Evolutionary conservation across 2,888 invertebrate species (phyloP).

Genomic region (Leptinotarsa rubiginosa): DNA sequence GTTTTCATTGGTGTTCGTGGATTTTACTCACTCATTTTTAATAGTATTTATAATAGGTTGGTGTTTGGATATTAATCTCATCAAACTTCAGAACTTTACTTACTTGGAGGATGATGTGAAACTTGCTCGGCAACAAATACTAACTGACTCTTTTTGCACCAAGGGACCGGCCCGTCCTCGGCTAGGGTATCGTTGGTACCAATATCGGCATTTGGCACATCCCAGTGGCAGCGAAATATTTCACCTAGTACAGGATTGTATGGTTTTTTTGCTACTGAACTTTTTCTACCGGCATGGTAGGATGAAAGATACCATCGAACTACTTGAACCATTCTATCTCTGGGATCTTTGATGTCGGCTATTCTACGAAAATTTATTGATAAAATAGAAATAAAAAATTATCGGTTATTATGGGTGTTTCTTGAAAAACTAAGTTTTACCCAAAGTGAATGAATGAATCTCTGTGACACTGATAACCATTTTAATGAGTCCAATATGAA

Average conservation of each 20-base stretch:
- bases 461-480: no score
- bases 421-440: no score
- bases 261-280: constrained; percentile 97
- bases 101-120: constrained; percentile 98
- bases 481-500: no score
- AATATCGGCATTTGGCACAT: constrained; percentile 67
- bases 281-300: constrained; percentile 98
- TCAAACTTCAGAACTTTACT: constrained; percentile 45
- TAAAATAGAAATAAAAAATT: no score
- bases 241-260: constrained; percentile 99
- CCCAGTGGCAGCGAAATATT: constrained; percentile 91
- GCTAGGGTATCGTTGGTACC: constrained; percentile 69
- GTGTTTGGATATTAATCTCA: no score
- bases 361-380: constrained; percentile 72
- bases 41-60: no score
- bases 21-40: no score
- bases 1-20: no score
- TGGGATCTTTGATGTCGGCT: constrained; percentile 86
- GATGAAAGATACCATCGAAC: constrained; percentile 98
- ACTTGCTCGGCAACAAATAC: constrained; percentile 98
- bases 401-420: no score
- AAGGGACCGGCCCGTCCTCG: constrained; percentile 89
- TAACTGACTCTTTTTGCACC: constrained; percentile 89
- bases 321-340: constrained; percentile 93
- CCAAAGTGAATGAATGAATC: no score